These are phyloP conservation scores for Nemoura dubitans DNA, from an alignment of 2,888 invertebrate genomes.

Conservation along the genomic window DNA sequence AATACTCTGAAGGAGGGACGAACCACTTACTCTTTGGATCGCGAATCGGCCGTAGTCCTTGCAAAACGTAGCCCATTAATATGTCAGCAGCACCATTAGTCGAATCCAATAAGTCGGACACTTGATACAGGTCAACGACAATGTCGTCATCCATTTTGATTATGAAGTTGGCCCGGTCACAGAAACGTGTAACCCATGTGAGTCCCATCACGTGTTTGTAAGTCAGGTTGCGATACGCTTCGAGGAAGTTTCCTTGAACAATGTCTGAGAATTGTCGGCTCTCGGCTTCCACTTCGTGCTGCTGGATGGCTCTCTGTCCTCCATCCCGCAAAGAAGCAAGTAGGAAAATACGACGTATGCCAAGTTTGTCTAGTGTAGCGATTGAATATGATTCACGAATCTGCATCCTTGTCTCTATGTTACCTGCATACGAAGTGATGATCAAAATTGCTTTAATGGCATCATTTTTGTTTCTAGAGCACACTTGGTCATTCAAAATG, in stretches of 20 bases:
- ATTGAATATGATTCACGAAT: conserved; percentile 73
- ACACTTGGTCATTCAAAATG: conserved; percentile 54
- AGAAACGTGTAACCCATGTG: conserved; percentile 74
- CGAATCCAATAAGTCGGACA: conserved; percentile 61
- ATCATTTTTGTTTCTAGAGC: conserved; percentile 43
- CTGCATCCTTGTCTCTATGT: conserved; percentile 74
- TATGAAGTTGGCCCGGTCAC: conserved; percentile 69
- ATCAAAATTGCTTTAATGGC: conserved; percentile 58
- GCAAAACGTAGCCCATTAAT: conserved; percentile 74
- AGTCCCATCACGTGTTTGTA: conserved; percentile 85
- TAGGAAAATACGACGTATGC: conserved; percentile 73
- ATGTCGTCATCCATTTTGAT: conserved; percentile 87
- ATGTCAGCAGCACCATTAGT: conserved; percentile 56
- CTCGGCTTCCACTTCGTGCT: conserved; percentile 70
- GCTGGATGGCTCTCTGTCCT: conserved; percentile 60
- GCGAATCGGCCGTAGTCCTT: conserved; percentile 71
- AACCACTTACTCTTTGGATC: conserved; percentile 81
- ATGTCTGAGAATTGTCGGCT: conserved; percentile 72
- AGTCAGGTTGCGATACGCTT: conserved; percentile 82
- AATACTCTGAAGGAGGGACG: conserved; percentile 74
- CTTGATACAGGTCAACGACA: conserved; percentile 72
- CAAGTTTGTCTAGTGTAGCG: conserved; percentile 66
- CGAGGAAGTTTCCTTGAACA: conserved; percentile 78
- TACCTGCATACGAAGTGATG: conserved; percentile 80
- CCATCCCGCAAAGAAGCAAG: conserved; percentile 62